A percentile compares a stretch with the other conserved stretches of the same genome.
These are phyloP conservation scores for Liasis olivaceus DNA, from an alignment of 2,797 vertebrate genomes.

Conservation along the genomic window DNA sequence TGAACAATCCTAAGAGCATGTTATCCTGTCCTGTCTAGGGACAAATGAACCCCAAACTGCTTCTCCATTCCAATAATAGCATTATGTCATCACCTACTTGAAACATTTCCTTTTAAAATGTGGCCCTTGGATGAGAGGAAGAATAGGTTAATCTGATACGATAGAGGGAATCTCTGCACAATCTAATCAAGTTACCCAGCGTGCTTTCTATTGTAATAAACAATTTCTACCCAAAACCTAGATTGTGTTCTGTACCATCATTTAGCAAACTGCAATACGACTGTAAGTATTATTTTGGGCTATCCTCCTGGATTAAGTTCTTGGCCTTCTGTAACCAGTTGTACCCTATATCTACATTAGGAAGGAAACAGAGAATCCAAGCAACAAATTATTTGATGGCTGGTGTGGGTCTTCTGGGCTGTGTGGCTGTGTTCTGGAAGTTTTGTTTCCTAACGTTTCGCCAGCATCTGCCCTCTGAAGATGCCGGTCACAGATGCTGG, in stretches of 20 bases:
- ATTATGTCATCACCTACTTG: not conserved
- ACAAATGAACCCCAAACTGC: not conserved
- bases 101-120: not conserved
- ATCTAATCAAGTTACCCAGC: not conserved
- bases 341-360: not conserved
- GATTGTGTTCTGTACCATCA: not conserved
- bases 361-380: constrained; percentile 49
- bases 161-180: not conserved
- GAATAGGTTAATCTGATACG: not conserved
- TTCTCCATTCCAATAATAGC: not conserved
- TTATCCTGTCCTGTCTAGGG: not conserved
- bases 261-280: not conserved
- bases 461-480: no score
- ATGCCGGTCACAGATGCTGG: no score
- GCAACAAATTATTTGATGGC: constrained; percentile 24
- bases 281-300: not conserved
- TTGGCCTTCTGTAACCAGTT: not conserved
- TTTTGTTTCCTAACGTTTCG: no score
- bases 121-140: not conserved
- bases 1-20: not conserved
- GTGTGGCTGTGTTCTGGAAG: no score
- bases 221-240: not conserved
- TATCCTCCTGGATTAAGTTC: not conserved
- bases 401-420: no score
- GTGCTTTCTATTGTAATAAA: not conserved